A percentile compares a stretch with the other conserved stretches of the same genome.
Conservation (phyloP, 2,113 vertebrate species). For the Scolopax mira region DNA sequence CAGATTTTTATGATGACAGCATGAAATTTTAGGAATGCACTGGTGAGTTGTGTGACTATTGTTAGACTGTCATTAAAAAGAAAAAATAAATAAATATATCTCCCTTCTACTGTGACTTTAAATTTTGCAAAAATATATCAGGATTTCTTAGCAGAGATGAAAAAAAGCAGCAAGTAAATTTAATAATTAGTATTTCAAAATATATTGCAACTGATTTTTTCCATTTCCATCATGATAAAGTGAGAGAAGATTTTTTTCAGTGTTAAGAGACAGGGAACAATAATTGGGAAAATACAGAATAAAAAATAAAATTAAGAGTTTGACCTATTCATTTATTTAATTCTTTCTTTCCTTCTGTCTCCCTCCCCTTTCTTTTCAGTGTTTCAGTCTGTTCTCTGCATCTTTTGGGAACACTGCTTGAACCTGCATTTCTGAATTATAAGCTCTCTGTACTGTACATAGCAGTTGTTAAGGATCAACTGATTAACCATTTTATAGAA, state of each 20-base stretch:
- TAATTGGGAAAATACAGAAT: conserved; percentile 37
- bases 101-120: not conserved
- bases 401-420: conserved; percentile 49
- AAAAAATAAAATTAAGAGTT: conserved; percentile 45
- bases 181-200: not conserved
- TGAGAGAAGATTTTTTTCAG: conserved; percentile 1
- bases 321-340: conserved; percentile 43
- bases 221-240: not conserved
- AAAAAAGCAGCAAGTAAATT: not conserved
- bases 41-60: conserved; percentile 69
- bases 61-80: conserved; percentile 60
- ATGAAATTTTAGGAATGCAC: conserved; percentile 76
- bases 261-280: not conserved
- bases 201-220: not conserved
- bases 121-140: not conserved
- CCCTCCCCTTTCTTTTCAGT: not conserved
- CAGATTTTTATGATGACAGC: conserved; percentile 78
- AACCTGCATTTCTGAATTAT: conserved; percentile 64
- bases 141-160: not conserved
- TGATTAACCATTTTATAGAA: conserved; percentile 70
- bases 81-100: not conserved
- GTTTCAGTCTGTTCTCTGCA: conserved; percentile 56
- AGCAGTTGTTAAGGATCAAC: conserved; percentile 50
- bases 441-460: conserved; percentile 40
- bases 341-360: conserved; percentile 21